Evolutionary conservation across 1,140 invertebrate species (phyloP).

Genomic region (Bombus difficillimus): DNA sequence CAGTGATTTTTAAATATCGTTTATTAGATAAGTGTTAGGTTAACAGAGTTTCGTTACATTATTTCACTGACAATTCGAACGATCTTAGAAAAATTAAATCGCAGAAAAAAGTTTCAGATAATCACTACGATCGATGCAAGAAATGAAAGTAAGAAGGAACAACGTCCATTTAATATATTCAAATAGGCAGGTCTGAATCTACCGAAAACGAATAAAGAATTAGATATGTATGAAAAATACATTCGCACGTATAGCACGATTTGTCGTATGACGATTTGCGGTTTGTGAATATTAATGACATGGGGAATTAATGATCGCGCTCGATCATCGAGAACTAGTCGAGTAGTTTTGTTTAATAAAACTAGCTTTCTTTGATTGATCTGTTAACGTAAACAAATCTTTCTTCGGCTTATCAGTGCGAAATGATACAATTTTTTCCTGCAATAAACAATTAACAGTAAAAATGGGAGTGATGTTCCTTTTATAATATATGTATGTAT

Average conservation of each 20-base stretch:
- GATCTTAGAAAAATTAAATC: neutral
- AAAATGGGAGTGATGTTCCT: neutral
- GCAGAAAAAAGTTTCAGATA: neutral
- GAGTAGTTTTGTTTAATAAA: too few relatives aligned
- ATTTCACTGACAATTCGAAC: neutral
- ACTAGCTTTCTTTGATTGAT: neutral
- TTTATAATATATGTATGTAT: neutral
- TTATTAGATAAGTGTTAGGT: too few relatives aligned
- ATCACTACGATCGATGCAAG: neutral
- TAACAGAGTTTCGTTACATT: neutral
- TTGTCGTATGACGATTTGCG: neutral
- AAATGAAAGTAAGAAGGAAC: neutral
- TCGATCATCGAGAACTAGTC: neutral
- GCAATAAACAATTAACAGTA: neutral
- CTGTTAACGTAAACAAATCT: neutral
- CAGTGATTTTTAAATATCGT: too few relatives aligned
- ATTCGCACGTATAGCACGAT: neutral
- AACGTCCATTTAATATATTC: too few relatives aligned
- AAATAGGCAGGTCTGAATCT: too few relatives aligned
- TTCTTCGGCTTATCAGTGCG: neutral
- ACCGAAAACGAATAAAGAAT: neutral
- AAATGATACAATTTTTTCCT: neutral
- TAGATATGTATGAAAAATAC: neutral
- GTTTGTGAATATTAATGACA: constrained; percentile 5
- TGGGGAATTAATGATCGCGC: neutral